Percentiles rank a stretch among this genome's conserved stretches.
Evolutionary conservation across 2,113 vertebrate genomes (phyloP).

Genomic region (Python bivittatus): DNA sequence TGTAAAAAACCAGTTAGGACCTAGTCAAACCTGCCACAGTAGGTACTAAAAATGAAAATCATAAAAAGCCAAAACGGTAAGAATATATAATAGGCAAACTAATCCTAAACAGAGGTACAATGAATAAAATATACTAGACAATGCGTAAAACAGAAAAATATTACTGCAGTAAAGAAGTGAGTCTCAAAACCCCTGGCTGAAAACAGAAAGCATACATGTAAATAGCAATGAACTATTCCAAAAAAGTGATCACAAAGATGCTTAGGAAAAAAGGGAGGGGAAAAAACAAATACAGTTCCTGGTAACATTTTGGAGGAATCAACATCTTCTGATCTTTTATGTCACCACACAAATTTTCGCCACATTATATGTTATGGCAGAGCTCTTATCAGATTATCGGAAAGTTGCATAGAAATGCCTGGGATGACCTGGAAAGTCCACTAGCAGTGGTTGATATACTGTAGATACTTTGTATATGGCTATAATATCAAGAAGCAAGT

Average conservation of each 20-base stretch:
- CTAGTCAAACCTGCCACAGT: background rate
- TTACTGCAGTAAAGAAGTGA: background rate
- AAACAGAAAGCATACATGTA: background rate
- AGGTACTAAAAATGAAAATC: background rate
- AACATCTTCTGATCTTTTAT: background rate
- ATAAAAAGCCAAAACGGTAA: background rate
- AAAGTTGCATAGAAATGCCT: background rate
- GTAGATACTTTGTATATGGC: background rate
- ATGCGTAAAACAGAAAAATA: background rate
- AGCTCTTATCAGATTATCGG: no score
- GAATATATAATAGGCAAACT: background rate
- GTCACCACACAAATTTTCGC: background rate
- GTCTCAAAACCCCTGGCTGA: background rate
- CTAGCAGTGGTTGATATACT: background rate
- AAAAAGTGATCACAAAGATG: background rate
- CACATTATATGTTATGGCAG: background rate
- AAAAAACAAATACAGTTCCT: background rate
- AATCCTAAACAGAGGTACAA: background rate
- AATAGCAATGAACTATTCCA: background rate
- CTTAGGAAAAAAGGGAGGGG: background rate
- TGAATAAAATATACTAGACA: background rate
- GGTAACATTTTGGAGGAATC: background rate
- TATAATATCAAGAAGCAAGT: background rate
- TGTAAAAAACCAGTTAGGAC: background rate
- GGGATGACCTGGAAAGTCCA: background rate